Base-by-base conservation (phyloP, 37 sponge, comb jelly and placozoan species). In the Aphrocallistes beatrix region DNA sequence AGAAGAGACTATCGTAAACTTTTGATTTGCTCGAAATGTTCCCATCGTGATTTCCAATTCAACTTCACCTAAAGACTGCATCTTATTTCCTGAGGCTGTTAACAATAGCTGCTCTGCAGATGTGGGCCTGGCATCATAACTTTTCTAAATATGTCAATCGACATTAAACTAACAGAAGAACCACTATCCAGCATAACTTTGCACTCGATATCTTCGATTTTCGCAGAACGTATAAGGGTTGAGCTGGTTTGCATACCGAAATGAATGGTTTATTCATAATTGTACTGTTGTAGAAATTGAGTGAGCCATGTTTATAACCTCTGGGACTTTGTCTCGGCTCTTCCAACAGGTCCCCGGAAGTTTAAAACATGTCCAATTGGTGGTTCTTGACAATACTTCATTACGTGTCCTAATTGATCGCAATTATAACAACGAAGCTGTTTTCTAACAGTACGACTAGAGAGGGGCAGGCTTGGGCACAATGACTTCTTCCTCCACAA, bases 241-340 rank as follows among this genome's bases (percentile, higher is more conserved):
- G 25, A 60, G n/a, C 75, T 6, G 75, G 75, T 60, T 60, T 60
- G n/a, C 75, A 60, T 30, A 60, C 1, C n/a, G 75, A 3, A 19
- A 60, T 30, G 75, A 28, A 60, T 25, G 28, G 10, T 3, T 28
- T 30, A 6, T 60, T n/a, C n/a, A n/a, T n/a, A n/a, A n/a, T n/a
- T n/a, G n/a, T n/a, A n/a, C n/a, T 21, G 34, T 13, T 8, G n/a
- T 30, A 60, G 6, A 13, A 60, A 60, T 60, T 60, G 75, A 32
- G 10, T 3, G 75, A 60, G 75, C 75, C 75, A 28, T 60, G n/a
- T 60, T 28, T 60, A 60, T 3, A 32, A 32, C 3, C n/a, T 60
- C 75, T 60, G 75, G 75, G 75, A 60, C 34, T 30, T 6, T 21
- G 75, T 60, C 75, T 60, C n/a, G 75, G 75, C 75, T 60, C 75